Conservation (phyloP, 2,113 vertebrate species). For the Aegypius monachus region DNA sequence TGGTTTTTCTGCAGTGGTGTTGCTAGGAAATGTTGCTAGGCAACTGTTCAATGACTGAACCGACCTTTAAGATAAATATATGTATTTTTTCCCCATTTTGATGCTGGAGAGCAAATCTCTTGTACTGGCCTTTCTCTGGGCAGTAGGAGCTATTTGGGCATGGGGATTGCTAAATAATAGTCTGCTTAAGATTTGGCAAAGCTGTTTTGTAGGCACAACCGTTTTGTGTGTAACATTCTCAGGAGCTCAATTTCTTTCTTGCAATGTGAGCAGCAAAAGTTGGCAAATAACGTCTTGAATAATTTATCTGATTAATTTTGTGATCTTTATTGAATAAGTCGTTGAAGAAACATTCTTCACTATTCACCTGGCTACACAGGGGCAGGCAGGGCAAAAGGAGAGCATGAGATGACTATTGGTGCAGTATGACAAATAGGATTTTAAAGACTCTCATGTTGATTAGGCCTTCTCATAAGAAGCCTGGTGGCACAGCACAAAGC, state of each 20-base stretch:
- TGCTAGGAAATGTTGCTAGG: constrained; percentile 69
- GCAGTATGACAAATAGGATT: background rate
- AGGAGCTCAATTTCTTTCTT: background rate
- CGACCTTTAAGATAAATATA: constrained; percentile 67
- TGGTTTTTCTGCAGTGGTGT: constrained; percentile 42
- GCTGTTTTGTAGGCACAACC: background rate
- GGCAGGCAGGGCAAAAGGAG: background rate
- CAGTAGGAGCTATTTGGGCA: background rate
- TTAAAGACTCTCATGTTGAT: background rate
- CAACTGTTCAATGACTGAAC: constrained; percentile 56
- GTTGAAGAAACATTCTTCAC: background rate
- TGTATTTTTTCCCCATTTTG: constrained; percentile 49
- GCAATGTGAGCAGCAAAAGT: background rate
- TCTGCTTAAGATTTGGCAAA: background rate
- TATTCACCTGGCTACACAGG: background rate
- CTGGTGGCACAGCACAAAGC: background rate
- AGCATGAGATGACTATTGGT: background rate
- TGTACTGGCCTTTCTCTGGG: background rate
- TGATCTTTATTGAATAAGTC: background rate
- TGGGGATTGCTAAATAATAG: background rate
- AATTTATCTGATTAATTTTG: constrained; percentile 33
- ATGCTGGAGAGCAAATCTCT: constrained; percentile 24
- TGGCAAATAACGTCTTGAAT: constrained; percentile 12
- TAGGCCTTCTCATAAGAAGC: background rate
- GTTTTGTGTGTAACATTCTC: background rate